Base-by-base conservation (phyloP, 2,888 invertebrate genomes). In the Athrips mouffetella region DNA sequence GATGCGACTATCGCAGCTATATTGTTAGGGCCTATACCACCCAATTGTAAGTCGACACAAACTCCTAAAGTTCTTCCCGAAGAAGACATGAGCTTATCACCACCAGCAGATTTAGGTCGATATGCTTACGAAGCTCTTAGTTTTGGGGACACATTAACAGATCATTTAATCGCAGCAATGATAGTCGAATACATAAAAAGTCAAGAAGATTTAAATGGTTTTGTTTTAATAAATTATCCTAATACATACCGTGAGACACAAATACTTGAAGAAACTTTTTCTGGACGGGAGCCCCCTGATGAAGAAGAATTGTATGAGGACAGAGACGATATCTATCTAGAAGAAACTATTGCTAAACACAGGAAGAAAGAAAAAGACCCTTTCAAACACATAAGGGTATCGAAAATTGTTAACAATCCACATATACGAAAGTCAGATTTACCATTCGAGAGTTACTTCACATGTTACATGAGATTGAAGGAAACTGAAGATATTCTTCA, bases 141-240 rank as follows among this genome's bases (percentile, higher is more conserved):
- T 51, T 67, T 79, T 49, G 92, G 92, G 3, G 80, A 90, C 44
- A 73, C 85, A 23, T 67, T 91, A 48, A 83, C 89, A 18, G 91
- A 91, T 66, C 76, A 89, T 60, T 73, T 92, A 23, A 52, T 90
- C 31, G 82, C 90, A 3, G 87, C 89, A 18, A 91, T 91, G 75
- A 74, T 93, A 53, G 78, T 91, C 1, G 91, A 92, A 61, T 92
- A 91, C 61, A 66, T 93, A 13, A 90, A 89, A 65, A 78, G 76
- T 25, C 73, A 90, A 50, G 48, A 64, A 1, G 69, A 86, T 35
- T 80, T 89, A 30, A 64, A 84, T 13, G 91, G 92, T 3, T 93
- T 92, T 87, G 91, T 90, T n/a, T 76, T 93, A 40, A 72, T 92
- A 33, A 91, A 93, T 67, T 93, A 90, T 63, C 93, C 93, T 0